A percentile compares a stretch with the other conserved stretches of the same genome.
phyloP scores from a whole-genome alignment of 2,113 vertebrate species.

The Myocastor coypus region DNA sequence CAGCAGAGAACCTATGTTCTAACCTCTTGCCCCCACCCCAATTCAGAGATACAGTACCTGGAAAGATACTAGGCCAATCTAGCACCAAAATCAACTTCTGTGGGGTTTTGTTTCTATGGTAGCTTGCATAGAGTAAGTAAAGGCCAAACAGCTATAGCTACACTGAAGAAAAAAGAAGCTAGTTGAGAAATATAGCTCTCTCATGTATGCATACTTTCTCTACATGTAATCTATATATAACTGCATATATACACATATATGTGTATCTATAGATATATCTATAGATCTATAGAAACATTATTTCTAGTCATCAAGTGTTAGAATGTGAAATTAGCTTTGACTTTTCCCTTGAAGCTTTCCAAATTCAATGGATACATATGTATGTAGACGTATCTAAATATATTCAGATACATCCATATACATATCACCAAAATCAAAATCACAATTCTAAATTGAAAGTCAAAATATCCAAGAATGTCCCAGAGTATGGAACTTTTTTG shows the following conservation, averaged over 20 bases:
- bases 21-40: neutral
- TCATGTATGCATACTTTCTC: neutral
- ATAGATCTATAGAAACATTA: neutral
- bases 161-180: neutral
- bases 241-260: neutral
- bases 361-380: neutral
- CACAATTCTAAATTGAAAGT: slow-evolving; percentile 13
- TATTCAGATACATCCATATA: neutral
- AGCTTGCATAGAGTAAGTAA: neutral
- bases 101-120: neutral
- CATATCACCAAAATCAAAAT: neutral
- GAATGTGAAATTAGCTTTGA: neutral
- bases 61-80: neutral
- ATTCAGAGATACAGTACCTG: neutral
- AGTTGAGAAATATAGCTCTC: neutral
- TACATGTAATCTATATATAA: neutral
- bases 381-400: neutral
- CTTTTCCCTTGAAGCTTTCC: neutral
- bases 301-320: neutral
- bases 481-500: neutral
- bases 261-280: neutral
- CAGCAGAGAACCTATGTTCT: neutral
- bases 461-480: neutral
- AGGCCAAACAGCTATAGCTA: neutral
- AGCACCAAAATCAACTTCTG: neutral